Evolutionary conservation across 2,888 invertebrate species (phyloP).

Genomic region (Therioaphis trifolii): DNA sequence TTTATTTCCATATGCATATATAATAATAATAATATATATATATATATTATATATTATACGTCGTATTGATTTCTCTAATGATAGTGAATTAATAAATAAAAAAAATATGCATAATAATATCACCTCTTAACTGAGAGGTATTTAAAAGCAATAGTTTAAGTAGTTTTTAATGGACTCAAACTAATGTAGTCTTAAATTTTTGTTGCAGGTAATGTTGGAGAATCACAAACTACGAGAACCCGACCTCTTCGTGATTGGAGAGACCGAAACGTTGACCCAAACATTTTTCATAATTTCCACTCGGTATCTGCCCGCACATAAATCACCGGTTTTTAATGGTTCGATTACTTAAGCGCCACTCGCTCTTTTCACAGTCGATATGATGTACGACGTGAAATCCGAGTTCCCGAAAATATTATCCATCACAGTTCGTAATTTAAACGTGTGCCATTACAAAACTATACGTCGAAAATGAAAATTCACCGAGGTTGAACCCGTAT

Average conservation of each 20-base stretch:
- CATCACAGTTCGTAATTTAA: constrained; percentile 26
- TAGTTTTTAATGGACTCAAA: background rate
- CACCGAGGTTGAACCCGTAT: background rate
- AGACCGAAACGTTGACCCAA: background rate
- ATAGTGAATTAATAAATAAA: background rate
- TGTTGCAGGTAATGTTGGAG: constrained; percentile 57
- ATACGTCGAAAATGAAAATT: too few relatives aligned
- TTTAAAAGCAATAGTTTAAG: background rate
- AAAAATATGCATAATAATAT: background rate
- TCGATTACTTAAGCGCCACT: constrained; percentile 49
- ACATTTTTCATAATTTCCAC: constrained; percentile 49
- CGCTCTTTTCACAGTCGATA: constrained; percentile 33
- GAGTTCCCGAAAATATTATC: constrained; percentile 37
- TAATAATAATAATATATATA: too few relatives aligned
- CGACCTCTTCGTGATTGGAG: background rate
- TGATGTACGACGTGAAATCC: constrained; percentile 22
- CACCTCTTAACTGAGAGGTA: background rate
- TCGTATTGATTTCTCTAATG: too few relatives aligned
- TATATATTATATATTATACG: too few relatives aligned
- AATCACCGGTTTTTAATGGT: constrained; percentile 47
- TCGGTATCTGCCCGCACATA: constrained; percentile 30
- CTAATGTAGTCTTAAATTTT: constrained; percentile 31
- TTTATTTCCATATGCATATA: too few relatives aligned
- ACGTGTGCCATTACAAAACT: background rate
- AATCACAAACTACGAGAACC: background rate